phyloP scores from a whole-genome alignment of 2,797 vertebrate species.

The Erethizon dorsatum region DNA sequence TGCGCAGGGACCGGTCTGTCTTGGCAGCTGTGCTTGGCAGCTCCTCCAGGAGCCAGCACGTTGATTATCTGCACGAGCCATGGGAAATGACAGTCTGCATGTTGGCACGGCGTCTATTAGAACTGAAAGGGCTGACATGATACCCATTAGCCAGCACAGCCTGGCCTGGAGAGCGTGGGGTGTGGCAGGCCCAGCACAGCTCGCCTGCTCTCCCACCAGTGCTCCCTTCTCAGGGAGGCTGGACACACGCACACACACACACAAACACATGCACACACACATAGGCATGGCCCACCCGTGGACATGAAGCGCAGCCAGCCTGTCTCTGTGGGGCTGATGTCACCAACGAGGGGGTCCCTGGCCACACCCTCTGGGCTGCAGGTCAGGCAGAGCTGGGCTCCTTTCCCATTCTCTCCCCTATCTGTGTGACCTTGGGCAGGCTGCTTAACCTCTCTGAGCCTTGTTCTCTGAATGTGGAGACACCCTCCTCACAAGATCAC shows the following conservation, averaged over 20 bases:
- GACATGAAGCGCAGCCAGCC: not conserved
- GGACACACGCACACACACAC: not conserved
- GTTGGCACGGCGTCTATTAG: constrained; percentile 58
- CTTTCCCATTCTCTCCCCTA: not conserved
- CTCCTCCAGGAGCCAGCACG: not conserved
- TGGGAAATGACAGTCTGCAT: constrained; percentile 72
- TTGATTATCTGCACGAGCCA: not conserved
- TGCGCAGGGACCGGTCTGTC: not conserved
- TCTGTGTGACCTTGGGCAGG: not conserved
- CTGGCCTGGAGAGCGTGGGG: not conserved
- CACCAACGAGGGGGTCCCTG: not conserved
- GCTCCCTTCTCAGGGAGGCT: not conserved
- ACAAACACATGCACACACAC: too few species aligned
- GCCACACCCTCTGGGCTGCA: not conserved
- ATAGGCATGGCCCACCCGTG: not conserved
- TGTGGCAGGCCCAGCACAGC: not conserved
- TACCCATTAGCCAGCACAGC: constrained; percentile 36
- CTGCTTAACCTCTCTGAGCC: not conserved
- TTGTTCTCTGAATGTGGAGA: not conserved
- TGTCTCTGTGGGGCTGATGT: not conserved
- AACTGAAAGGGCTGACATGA: constrained; percentile 70
- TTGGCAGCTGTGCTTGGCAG: fast-evolving
- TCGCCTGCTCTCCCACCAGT: not conserved
- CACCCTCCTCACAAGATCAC: not conserved
- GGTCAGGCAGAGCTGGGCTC: not conserved